Base-by-base conservation (phyloP, 2,113 vertebrate genomes). In the Aphyosemion australe region DNA sequence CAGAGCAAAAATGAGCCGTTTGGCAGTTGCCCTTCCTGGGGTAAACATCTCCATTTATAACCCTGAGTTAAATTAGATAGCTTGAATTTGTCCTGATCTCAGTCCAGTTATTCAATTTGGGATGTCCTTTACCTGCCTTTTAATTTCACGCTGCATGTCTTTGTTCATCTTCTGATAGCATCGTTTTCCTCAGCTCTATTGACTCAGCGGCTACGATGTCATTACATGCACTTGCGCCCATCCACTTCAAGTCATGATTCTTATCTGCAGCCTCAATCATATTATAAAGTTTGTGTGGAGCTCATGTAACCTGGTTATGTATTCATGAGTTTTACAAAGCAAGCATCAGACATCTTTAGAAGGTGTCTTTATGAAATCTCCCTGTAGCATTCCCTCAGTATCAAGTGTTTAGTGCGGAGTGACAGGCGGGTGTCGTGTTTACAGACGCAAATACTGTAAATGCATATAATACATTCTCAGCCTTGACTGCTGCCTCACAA, bases 241-340 rank as follows among this genome's bases (percentile, higher is more conserved):
- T 50, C 12, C 39, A 5, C 51, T 59, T 56, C 61, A 48, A 46
- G 8, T 53, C 47, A 52, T 47, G 49, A 58, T 52, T 52, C 46
- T 32, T 49, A 64, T 72, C 15, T 26, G 43, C 32, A 65, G 49
- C 47, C 19, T 52, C 19, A 43, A 65, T 65, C 42, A 50, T 19
- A 54, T 19, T 46, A n/a, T 59, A 19, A 47, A 55, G 42, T 66
- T 66, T 32, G 52, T 15, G 13, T 21, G 6, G 42, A 52, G 46
- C 46, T 39, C 13, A 18, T 32, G 39, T 57, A 65, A 53, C 54
- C 48, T 46, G 42, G 49, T 65, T 65, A 65, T 65, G 31, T 73
- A 47, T 42, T 60, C 57, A 54, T 65, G 57, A 59, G 47, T 53
- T 18, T 46, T 47, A 52, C 54, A 65, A 45, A 31, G 55, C 57